Percentiles rank a stretch among this genome's conserved stretches.
Conservation (phyloP, 2,113 vertebrate species). For the Gymnocephalus cernua region DNA sequence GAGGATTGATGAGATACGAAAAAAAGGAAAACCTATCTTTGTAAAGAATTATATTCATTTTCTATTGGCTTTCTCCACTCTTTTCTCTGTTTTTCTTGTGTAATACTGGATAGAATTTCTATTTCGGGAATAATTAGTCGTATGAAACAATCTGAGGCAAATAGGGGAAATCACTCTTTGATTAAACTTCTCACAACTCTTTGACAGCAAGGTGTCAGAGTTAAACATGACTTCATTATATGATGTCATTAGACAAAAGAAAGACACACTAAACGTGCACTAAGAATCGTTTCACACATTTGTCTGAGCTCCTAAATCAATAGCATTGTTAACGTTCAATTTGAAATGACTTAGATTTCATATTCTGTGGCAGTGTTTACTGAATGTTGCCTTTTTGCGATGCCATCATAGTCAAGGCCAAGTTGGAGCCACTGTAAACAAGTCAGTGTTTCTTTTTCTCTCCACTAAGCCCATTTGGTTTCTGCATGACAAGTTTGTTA, state of each 20-base stretch:
- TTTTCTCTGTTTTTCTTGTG: background rate
- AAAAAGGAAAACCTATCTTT: no score
- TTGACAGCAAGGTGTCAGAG: background rate
- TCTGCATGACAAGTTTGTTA: background rate
- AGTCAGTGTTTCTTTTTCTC: background rate
- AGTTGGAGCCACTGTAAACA: background rate
- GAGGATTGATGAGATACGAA: no score
- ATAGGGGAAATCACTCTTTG: background rate
- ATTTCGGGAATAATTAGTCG: background rate
- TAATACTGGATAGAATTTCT: background rate
- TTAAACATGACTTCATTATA: background rate
- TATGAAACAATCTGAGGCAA: background rate
- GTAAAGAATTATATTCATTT: background rate
- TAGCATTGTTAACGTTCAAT: background rate
- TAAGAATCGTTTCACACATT: no score
- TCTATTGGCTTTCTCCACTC: background rate
- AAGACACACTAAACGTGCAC: background rate
- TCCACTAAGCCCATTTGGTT: background rate
- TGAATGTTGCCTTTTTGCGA: background rate
- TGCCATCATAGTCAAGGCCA: background rate
- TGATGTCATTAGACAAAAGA: background rate
- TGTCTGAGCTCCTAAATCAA: background rate
- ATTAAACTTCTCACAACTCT: background rate
- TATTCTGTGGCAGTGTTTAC: background rate
- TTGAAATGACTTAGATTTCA: background rate